phyloP scores from a whole-genome alignment of 2,113 vertebrate species.

The Peromyscus polionotus region DNA sequence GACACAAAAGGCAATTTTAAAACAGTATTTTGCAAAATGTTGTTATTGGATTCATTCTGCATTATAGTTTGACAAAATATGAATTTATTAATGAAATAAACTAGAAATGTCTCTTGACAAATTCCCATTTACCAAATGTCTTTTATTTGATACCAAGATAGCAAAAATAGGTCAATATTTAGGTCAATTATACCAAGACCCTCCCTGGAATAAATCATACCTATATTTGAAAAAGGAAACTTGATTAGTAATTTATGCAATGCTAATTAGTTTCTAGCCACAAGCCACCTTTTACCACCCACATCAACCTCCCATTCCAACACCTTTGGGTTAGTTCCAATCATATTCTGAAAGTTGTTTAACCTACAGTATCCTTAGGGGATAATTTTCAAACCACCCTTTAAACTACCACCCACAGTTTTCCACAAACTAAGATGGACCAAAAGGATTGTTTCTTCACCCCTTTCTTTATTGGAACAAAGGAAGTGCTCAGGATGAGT shows the following conservation, averaged over 20 bases:
- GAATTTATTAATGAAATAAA: slow-evolving; percentile 60
- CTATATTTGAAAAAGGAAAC: slow-evolving; percentile 83
- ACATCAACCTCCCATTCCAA: slow-evolving; percentile 62
- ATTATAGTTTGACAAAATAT: slow-evolving; percentile 9
- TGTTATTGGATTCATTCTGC: slow-evolving; percentile 8
- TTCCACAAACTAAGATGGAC: slow-evolving; percentile 37
- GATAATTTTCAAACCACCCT: slow-evolving; percentile 77
- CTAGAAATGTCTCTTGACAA: slow-evolving; percentile 32
- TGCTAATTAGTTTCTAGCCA: slow-evolving; percentile 84
- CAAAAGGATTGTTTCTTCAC: neutral
- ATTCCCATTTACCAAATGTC: slow-evolving; percentile 52
- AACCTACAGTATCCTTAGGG: slow-evolving; percentile 81
- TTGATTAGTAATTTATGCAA: slow-evolving; percentile 84
- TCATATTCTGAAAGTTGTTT: slow-evolving; percentile 81
- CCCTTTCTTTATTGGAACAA: neutral
- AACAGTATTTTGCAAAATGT: neutral
- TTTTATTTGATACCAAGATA: slow-evolving; percentile 68
- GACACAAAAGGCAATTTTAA: neutral
- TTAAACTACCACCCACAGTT: slow-evolving; percentile 74
- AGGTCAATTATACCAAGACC: slow-evolving; percentile 82
- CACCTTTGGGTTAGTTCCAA: slow-evolving; percentile 75
- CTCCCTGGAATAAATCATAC: slow-evolving; percentile 83
- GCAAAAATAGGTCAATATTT: slow-evolving; percentile 85
- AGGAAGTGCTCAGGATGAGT: neutral
- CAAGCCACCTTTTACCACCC: slow-evolving; percentile 81